Percentiles rank a stretch among this genome's conserved stretches.
Conservation (phyloP, 1,140 invertebrate species). For the Wiebesia pumilae region DNA sequence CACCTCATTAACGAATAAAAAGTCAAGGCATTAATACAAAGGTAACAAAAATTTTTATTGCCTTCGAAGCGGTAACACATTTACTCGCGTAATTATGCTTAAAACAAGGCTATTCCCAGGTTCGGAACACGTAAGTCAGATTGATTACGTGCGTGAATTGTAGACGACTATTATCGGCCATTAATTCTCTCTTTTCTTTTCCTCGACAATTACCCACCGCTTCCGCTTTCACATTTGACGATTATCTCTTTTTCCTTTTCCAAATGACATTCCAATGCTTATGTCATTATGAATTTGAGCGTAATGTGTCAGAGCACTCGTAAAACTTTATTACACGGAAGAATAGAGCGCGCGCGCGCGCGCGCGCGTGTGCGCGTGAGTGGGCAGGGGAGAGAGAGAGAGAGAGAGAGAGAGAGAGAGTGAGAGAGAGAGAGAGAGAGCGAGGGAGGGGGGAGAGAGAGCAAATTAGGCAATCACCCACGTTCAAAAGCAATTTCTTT, state of each 20-base stretch:
- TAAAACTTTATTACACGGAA: background rate
- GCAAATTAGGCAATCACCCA: background rate
- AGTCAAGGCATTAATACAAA: no score
- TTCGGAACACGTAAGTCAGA: conserved; percentile 7
- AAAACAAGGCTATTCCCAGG: conserved; percentile 6
- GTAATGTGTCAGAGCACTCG: background rate
- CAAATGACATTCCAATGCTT: background rate
- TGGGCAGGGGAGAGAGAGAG: no score
- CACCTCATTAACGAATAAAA: no score
- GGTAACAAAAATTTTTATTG: background rate
- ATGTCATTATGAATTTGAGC: background rate
- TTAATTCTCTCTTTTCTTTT: conserved; percentile 46
- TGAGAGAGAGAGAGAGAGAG: no score
- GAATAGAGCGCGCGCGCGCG: no score
- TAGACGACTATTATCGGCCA: conserved; percentile 39
- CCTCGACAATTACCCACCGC: background rate
- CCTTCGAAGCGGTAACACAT: background rate
- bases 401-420: no score
- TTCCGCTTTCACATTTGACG: conserved; percentile 32
- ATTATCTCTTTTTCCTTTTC: background rate
- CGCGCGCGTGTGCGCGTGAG: no score
- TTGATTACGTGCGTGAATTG: conserved; percentile 34
- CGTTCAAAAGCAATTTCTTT: background rate
- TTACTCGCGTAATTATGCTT: background rate
- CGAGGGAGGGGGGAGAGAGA: background rate